Base-by-base conservation (phyloP, 92 coral and sea anemone genomes). In the Palythoa grandis region DNA sequence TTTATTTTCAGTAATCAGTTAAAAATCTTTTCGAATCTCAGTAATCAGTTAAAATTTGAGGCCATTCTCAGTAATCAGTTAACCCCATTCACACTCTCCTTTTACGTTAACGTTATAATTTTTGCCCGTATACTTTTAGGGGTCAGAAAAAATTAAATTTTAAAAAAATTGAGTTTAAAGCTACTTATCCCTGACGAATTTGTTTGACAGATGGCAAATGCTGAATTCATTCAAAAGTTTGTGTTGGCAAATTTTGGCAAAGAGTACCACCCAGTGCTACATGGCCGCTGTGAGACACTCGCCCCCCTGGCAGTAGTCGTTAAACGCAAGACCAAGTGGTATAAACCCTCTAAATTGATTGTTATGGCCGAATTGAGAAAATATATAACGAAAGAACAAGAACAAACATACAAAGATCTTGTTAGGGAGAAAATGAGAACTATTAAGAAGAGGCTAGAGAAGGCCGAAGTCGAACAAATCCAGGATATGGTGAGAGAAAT, bases 261-360 rank as follows among this genome's bases (percentile, higher is more conserved):
- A 15, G 70, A 25, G 24, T 77, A 77, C 52, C 70, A 77, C 52
- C 82, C 82, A 11, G 82, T 77, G 53, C 12, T 77, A 35, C 82
- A 77, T 15, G 82, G 82, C 29, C 82, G 82, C 1, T 77, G 82
- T 7, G 48, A 77, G 56, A 77, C 69, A 9, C 57, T 77, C 68
- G 40, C 70, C 70, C 82, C 82, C 70, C 82, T 77, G 69, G 52
- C 82, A 8, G 22, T 77, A 5, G 17, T 77, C 0, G 82, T 56
- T 11, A 77, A 77, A 43, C 82, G 58, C 24, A 77, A 77, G 23
- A 77, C 57, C 22, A 56, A 57, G 39, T 77, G 82, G 82, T 77
- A 77, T 23, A 19, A 60, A 37, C 29, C 66, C 14, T 19, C 82
- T 20, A 2, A n/a, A 6, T 29, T 77, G 7, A 63, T 56, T 11